Evolutionary conservation across 1,140 invertebrate species (phyloP).

Genomic region (Littorina saxatilis): DNA sequence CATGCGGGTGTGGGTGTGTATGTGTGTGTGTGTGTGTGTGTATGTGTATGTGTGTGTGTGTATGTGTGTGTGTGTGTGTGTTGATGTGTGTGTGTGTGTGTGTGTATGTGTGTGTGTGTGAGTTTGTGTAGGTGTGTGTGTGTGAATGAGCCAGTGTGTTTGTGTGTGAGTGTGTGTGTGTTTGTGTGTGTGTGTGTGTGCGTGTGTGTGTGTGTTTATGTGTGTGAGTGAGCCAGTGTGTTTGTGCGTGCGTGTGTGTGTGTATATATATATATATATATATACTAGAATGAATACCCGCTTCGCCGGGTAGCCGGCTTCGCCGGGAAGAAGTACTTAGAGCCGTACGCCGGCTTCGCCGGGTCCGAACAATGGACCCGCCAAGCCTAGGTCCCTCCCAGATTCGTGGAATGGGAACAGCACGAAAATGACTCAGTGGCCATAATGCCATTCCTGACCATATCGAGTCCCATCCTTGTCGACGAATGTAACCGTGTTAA

Average conservation of each 20-base stretch:
- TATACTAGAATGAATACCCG: neutral
- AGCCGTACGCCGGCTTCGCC: no score
- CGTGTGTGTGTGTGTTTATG: neutral
- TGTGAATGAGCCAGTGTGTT: slow-evolving; percentile 1
- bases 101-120: slow-evolving; percentile 22
- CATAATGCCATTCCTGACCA: no score
- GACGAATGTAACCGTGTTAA: no score
- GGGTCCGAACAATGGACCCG: no score
- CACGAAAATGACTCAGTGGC: no score
- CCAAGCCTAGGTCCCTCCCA: no score
- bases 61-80: slow-evolving; percentile 1
- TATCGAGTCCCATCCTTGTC: no score
- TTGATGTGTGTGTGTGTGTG: slow-evolving; percentile 8
- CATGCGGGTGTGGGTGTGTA: no score
- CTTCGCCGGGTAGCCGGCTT: no score
- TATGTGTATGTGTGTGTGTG: slow-evolving; percentile 5
- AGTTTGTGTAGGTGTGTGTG: slow-evolving; percentile 1
- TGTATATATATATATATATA: neutral
- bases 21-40: slow-evolving; percentile 9
- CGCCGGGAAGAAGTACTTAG: no score
- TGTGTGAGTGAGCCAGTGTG: slow-evolving; percentile 4
- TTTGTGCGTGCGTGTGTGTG: slow-evolving; percentile 7
- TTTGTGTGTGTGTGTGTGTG: slow-evolving; percentile 19
- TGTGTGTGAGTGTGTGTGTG: slow-evolving; percentile 21
- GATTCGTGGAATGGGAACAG: no score